phyloP scores from a whole-genome alignment of 1,140 invertebrate species.

The Tetraneura akinire region DNA sequence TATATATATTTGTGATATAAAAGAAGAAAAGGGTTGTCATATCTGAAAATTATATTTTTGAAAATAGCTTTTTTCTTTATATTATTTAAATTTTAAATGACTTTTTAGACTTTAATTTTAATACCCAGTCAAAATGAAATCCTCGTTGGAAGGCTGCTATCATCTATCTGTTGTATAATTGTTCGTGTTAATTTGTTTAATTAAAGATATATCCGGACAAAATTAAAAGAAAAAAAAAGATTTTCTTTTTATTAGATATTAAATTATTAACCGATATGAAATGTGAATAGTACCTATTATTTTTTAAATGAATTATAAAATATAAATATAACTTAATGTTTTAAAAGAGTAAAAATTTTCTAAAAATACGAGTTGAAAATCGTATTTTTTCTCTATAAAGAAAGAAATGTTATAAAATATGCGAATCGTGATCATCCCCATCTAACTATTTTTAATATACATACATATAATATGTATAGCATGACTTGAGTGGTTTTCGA shows the following conservation, averaged over 20 bases:
- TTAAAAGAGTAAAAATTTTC: background rate
- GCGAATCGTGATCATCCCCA: background rate
- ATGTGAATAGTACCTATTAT: too few species aligned
- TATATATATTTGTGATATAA: background rate
- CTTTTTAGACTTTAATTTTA: constrained; percentile 28
- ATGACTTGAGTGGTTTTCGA: background rate
- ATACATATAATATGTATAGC: background rate
- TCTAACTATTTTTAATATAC: too few species aligned
- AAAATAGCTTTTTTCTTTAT: constrained; percentile 1
- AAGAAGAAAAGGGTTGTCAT: background rate
- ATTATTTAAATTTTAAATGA: constrained; percentile 34
- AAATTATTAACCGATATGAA: too few species aligned
- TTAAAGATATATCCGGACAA: too few species aligned
- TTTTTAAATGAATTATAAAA: too few species aligned
- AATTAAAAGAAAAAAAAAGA: too few species aligned
- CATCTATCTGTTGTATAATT: background rate
- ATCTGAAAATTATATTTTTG: too few species aligned
- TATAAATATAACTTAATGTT: too few species aligned
- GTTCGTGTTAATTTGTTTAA: background rate
- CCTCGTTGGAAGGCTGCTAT: background rate
- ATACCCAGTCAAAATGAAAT: background rate
- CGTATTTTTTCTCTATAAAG: background rate
- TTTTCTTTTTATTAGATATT: too few species aligned
- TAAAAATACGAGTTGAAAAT: background rate
- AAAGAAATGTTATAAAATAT: constrained; percentile 4